These are phyloP conservation scores for Bilobella aurantiaca DNA, from an alignment of 1,140 invertebrate genomes.

Conservation along the genomic window DNA sequence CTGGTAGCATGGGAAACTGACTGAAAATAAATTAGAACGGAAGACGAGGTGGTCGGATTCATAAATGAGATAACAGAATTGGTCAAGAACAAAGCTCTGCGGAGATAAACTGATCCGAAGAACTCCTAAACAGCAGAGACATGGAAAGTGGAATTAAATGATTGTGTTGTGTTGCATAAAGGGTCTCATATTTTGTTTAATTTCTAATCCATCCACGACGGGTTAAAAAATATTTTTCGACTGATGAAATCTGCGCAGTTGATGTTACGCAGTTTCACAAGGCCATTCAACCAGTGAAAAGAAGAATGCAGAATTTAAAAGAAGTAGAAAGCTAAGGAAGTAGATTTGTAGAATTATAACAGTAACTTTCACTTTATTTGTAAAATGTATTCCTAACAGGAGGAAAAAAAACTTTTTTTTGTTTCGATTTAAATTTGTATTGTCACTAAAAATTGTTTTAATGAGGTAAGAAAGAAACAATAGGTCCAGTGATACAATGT, in stretches of 20 bases:
- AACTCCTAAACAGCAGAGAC: not conserved
- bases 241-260: not conserved
- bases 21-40: not conserved
- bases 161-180: not conserved
- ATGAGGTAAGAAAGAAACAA: too few relatives aligned
- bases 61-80: not conserved
- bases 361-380: too few relatives aligned
- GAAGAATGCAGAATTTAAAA: too few relatives aligned
- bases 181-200: not conserved
- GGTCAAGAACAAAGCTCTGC: not conserved
- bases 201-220: not conserved
- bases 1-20: not conserved
- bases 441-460: too few relatives aligned
- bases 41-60: not conserved
- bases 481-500: too few relatives aligned
- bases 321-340: too few relatives aligned
- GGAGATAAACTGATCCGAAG: not conserved
- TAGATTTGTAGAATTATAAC: too few relatives aligned
- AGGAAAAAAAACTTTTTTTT: too few relatives aligned
- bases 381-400: too few relatives aligned
- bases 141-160: not conserved
- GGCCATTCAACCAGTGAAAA: too few relatives aligned
- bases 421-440: too few relatives aligned
- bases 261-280: too few relatives aligned
- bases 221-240: not conserved